Evolutionary conservation across 1,140 invertebrate species (phyloP), one percentile per base, ranked within the genome.

Genomic region (Drosophila elegans): DNA sequence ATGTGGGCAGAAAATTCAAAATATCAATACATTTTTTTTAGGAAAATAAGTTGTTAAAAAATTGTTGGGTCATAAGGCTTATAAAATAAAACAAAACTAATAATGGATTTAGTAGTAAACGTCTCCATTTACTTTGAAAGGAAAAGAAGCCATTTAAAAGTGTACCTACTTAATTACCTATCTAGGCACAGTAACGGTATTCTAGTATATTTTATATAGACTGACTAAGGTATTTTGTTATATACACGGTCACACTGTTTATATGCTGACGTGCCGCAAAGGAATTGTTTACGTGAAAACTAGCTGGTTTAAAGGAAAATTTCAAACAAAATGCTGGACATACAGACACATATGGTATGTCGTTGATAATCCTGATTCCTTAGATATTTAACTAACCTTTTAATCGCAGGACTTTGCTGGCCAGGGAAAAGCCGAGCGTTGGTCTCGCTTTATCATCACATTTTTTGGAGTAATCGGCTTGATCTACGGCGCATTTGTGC

Each of bases 401-500:
- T 48, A 11, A 59, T 56, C 16, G 0, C 91, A 97, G 97, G 98
- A 99, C 91, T 99, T 97, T 93, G 97, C 96, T 63, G 98, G 98
- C 0, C 98, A 99, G 93, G 96, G 95, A 6, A 95, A 95, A 92
- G 97, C 97, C 13, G 98, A 99, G 93, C 96, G 95, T 90, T 93
- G 97, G 52, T 98, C 97, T 11, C 95, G 97, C 89, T 95, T 97
- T 6, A 98, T 98, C 29, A 97, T 99, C 64, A 95, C 97, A 25
- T 88, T 98, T 16, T 98, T 98, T 93, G 97, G 97, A 39, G 94
- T 95, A 62, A 96, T 98, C 59, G 98, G 98, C 21, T 94, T 98
- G 32, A 93, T 97, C 48, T 98, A 97, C 96, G 98, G 98, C n/a
- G 98, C 98, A 64, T 95, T 97, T 21, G 97, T 98, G 83, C 97